Base-by-base conservation (phyloP, 2,888 invertebrate species). In the Pseudoips prasinana region DNA sequence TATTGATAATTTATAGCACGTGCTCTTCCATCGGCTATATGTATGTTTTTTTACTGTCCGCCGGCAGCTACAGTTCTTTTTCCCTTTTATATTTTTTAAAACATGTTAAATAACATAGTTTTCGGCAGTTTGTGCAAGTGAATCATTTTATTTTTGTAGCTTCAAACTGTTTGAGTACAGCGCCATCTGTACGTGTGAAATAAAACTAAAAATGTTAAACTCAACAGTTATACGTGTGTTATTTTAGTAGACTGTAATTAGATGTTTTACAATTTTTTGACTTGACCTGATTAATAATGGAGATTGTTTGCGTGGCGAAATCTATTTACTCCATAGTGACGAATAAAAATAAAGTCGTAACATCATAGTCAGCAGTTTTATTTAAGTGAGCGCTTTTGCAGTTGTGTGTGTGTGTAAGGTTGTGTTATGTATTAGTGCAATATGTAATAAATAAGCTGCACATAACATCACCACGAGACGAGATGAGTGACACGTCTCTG, bases 1-100 rank as follows among this genome's bases (percentile, higher is more conserved):
- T 83, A 78, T 77, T 86, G 87, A 79, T 87, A 80, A 88, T 85
- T 79, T 77, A 63, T 44, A 57, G 64, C 86, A 84, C 79, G 78
- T 80, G 82, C 58, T 58, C 40, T 37, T 33, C 45, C 45, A 48
- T 42, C 33, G 39, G 35, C 32, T 25, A 26, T 36, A 35, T 40
- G 53, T 55, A 62, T 73, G 69, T 73, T 72, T 63, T 68, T 66
- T 58, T 59, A 69, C 64, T 65, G 61, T 58, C 48, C 57, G 67
- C 69, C 66, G 41, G 64, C 61, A 62, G 72, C 46, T 43, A 44
- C 33, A 26, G 29, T 35, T 39, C 29, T 27, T 40, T 42, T 45
- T 43, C 47, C 55, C 60, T 64, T 70, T 54, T 55, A 53, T 68
- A 58, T 64, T 63, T 65, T 46, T 31, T 18, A 33, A 40, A 53